Evolutionary conservation across 2,113 vertebrate genomes (phyloP), one percentile per base, ranked within the genome.

Genomic region (Podiceps cristatus): DNA sequence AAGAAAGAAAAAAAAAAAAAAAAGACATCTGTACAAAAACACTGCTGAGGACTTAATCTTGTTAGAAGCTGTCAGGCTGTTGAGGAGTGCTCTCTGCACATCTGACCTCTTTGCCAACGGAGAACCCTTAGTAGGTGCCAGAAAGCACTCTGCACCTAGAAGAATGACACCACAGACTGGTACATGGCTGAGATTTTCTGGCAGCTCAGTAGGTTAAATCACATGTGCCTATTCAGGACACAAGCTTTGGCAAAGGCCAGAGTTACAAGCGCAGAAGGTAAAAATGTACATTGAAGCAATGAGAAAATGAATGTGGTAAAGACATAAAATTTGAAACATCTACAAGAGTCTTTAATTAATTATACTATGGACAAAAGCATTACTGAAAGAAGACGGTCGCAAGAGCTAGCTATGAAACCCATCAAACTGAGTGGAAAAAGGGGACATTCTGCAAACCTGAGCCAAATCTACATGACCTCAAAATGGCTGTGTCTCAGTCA

Each of bases 181-280:
- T 23, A 9, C 78, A 18, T 75, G 7, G 4, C 25, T 12, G 66
- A 66, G 47, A 28, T 16, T 55, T 85, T 72, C 85, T 62, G 40
- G 71, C 42, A 93, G 40, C 45, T 50, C 23, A 18, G 47, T 2
- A 33, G n/a, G 25, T 50, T 63, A 60, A 73, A 76, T 15, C 4
- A 1, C 16, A 2, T 5, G 8, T 25, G 29, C 28, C 33, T 19
- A 0, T 37, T 7, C n/a, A 68, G 72, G 50, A 37, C 37, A 25
- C 2, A 2, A 3, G 11, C 20, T 72, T 55, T 68, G 42, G 35
- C 13, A 59, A 40, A 84, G 18, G n/a, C 18, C 55, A 63, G 47
- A 49, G 50, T 47, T 77, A 29, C 25, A 18, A 31, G 5, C 0
- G 1, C 8, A 77, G 74, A 58, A 33, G 27, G 13, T 29, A 31